Evolutionary conservation across 2,888 invertebrate genomes (phyloP), one percentile per base, ranked within the genome.

Genomic region (Aporophyla lueneburgensis): DNA sequence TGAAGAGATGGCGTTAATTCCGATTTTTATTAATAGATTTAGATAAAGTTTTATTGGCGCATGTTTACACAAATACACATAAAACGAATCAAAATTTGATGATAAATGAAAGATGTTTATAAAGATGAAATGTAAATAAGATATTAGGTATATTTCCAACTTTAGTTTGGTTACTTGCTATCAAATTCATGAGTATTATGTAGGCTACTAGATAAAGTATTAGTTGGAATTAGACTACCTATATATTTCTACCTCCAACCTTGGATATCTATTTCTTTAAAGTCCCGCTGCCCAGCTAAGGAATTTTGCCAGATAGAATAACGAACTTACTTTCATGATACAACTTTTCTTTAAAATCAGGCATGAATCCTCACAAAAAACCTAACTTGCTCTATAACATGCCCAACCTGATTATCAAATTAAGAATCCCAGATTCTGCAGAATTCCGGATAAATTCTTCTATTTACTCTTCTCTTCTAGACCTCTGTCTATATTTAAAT

Each of bases 1-100:
- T 71, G 79, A 80, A 86, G 78, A 95, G 95, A 92, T 94, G 95
- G 94, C 94, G 93, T 65, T 90, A n/a, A 74, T 75, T 78, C 62
- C 5, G 71, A 78, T 71, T 66, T 79, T 70, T 86, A 71, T 71
- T 81, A 76, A 68, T 84, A 86, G 73, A 72, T 61, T n/a, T 76
- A 84, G 82, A 88, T 88, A 85, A 51, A 54, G 53, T 62, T 71
- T 62, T 66, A 59, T 65, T 63, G 24, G 65, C 70, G 72, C 75
- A 81, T 88, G 86, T 90, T 89, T 90, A 77, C 75, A 56, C 54
- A 81, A 81, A 62, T 80, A 86, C 80, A 69, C 73, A 70, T 86
- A 67, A 84, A 86, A 66, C 61, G 51, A 76, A 83, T 86, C 72
- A 80, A 87, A 80, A 84, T 71, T 71, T 82, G 83, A 85, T 84